A percentile compares a stretch with the other conserved stretches of the same genome.
These are phyloP conservation scores for Mnemiopsis leidyi DNA, from an alignment of 37 sponge, comb jelly and placozoan genomes.

Conservation along the genomic window DNA sequence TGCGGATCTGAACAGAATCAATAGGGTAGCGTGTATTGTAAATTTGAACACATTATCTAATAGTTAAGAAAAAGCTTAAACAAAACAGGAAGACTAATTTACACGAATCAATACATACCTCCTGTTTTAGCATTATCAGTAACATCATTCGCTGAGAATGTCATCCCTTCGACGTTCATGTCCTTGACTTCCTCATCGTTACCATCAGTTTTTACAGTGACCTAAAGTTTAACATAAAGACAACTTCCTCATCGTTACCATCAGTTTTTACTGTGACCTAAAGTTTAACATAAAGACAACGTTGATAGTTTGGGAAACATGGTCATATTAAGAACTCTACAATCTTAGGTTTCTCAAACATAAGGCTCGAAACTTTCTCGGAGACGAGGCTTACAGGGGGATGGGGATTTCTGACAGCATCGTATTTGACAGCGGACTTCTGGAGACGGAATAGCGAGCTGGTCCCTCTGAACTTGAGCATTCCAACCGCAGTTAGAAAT, in stretches of 20 bases:
- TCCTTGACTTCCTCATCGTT: constrained; percentile 37
- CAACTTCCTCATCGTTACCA: too few species aligned
- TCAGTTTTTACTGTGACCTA: too few species aligned
- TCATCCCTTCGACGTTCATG: constrained; percentile 40
- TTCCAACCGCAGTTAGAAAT: constrained; percentile 81
- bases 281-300: too few species aligned
- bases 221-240: too few species aligned
- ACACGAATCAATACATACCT: background rate
- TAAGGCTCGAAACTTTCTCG: too few species aligned
- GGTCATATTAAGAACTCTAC: too few species aligned
- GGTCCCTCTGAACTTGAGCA: constrained; percentile 92
- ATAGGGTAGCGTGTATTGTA: background rate
- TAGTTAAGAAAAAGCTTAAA: background rate
- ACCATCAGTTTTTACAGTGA: too few species aligned
- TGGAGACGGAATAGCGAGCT: constrained; percentile 82
- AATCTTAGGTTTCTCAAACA: too few species aligned
- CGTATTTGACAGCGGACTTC: constrained; percentile 70
- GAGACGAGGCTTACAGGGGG: background rate
- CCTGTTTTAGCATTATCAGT: background rate
- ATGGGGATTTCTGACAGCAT: constrained; percentile 33
- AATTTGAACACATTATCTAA: too few species aligned
- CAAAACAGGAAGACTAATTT: background rate
- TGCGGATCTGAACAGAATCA: background rate
- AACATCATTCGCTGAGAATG: constrained; percentile 53
- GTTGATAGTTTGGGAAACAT: too few species aligned